Percentiles rank a stretch among this genome's conserved stretches.
Conservation (phyloP, 2,113 vertebrate species). For the Cottus gobio region DNA sequence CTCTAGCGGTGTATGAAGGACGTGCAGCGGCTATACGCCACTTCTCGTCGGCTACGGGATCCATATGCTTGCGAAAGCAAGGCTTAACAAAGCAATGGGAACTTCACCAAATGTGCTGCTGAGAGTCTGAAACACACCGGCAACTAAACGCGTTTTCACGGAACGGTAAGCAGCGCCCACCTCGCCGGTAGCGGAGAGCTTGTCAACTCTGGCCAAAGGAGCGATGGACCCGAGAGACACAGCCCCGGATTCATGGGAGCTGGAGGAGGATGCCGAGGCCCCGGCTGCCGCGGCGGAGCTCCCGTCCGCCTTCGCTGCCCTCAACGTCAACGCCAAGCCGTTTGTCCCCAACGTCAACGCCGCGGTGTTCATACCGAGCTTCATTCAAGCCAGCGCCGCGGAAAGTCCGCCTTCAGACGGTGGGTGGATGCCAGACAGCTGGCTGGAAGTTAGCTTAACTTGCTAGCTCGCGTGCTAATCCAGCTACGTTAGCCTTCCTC, state of each 20-base stretch:
- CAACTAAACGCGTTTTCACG: constrained; percentile 18
- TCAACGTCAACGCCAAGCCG: constrained; percentile 97
- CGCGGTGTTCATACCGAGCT: constrained; percentile 93
- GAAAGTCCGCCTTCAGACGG: constrained; percentile 71
- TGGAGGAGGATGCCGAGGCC: constrained; percentile 94
- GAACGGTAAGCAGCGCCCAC: background rate
- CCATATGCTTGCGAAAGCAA: constrained; percentile 71
- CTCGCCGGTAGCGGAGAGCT: constrained; percentile 14
- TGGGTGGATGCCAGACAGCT: constrained; percentile 48
- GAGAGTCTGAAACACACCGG: constrained; percentile 64
- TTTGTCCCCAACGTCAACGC: constrained; percentile 96
- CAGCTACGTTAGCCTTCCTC: constrained; percentile 70
- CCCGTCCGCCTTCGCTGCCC: constrained; percentile 89
- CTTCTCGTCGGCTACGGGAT: constrained; percentile 58
- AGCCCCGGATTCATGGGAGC: constrained; percentile 98
- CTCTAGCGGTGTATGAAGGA: constrained; percentile 40
- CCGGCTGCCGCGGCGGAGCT: constrained; percentile 86
- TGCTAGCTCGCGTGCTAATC: constrained; percentile 69
- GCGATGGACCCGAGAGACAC: constrained; percentile 91
- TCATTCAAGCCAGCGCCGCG: constrained; percentile 75
- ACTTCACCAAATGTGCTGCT: constrained; percentile 58
- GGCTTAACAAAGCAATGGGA: constrained; percentile 72
- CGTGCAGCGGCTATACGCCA: constrained; percentile 28
- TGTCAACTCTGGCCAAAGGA: constrained; percentile 56
- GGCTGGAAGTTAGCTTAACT: constrained; percentile 70